phyloP scores from a whole-genome alignment of 2,888 invertebrate genomes.

The Frankliniella intonsa region DNA sequence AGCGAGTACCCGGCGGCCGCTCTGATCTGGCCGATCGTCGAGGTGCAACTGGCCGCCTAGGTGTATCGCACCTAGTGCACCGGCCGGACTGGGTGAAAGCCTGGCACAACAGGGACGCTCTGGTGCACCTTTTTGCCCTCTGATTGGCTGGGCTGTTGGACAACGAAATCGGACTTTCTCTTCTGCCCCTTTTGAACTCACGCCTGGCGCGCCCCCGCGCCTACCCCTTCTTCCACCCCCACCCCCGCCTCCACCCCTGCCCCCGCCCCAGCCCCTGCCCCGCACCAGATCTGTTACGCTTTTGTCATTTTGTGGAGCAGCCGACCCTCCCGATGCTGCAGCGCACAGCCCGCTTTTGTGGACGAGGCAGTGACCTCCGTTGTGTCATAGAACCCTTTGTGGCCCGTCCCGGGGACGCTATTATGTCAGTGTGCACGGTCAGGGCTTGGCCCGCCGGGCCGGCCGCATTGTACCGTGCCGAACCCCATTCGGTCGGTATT shows the following conservation, averaged over 20 bases:
- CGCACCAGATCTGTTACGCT: background rate
- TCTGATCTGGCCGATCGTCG: too few relatives aligned
- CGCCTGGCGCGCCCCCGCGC: background rate
- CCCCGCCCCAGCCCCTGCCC: background rate
- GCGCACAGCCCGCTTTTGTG: background rate
- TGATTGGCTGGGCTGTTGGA: background rate
- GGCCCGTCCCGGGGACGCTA: background rate
- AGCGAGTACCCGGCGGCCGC: too few relatives aligned
- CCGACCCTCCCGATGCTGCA: background rate
- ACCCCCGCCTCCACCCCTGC: background rate
- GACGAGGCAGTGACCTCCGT: background rate
- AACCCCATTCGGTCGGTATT: background rate
- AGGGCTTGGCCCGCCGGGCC: background rate
- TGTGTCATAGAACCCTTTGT: constrained; percentile 14
- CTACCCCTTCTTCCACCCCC: background rate
- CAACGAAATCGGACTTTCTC: background rate
- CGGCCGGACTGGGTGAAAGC: too few relatives aligned
- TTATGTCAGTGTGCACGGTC: constrained; percentile 8
- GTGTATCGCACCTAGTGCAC: too few relatives aligned
- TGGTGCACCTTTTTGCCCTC: background rate
- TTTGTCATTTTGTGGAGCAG: constrained; percentile 8
- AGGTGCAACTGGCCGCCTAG: too few relatives aligned
- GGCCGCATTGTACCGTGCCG: background rate
- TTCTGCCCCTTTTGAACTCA: background rate
- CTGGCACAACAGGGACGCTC: background rate